These are phyloP conservation scores for Rhingia rostrata DNA, from an alignment of 2,888 invertebrate genomes.

Conservation along the genomic window DNA sequence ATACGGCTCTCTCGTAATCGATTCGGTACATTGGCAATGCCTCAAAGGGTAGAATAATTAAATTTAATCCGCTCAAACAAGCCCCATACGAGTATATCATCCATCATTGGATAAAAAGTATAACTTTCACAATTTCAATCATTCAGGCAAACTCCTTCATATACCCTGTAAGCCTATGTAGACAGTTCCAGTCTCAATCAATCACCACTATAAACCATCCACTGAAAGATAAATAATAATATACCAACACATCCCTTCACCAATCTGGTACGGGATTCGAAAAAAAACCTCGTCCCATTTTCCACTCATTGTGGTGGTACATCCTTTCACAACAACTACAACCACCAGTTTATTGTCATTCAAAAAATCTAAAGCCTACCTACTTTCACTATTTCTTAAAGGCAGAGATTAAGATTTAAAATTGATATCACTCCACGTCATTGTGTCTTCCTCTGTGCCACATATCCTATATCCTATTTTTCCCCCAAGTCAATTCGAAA, in stretches of 20 bases:
- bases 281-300: conserved; percentile 35
- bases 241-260: conserved; percentile 26
- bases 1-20: too few relatives aligned
- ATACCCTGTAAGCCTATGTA: neutral
- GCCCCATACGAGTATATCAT: neutral
- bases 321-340: neutral
- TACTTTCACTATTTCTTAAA: conserved; percentile 55
- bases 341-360: neutral
- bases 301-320: conserved; percentile 17
- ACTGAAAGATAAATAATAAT: conserved; percentile 27
- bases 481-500: conserved; percentile 64
- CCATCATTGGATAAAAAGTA: neutral
- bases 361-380: conserved; percentile 66
- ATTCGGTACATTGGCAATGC: too few relatives aligned
- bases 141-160: neutral
- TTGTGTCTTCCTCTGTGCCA: conserved; percentile 19
- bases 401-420: conserved; percentile 71
- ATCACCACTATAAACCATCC: conserved; percentile 8
- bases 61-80: too few relatives aligned
- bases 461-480: conserved; percentile 48
- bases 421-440: conserved; percentile 64
- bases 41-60: too few relatives aligned
- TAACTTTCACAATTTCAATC: neutral
- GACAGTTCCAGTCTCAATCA: neutral
- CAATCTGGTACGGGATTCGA: neutral